Conservation (phyloP, 2,113 vertebrate genomes). For the Eonycteris spelaea region DNA sequence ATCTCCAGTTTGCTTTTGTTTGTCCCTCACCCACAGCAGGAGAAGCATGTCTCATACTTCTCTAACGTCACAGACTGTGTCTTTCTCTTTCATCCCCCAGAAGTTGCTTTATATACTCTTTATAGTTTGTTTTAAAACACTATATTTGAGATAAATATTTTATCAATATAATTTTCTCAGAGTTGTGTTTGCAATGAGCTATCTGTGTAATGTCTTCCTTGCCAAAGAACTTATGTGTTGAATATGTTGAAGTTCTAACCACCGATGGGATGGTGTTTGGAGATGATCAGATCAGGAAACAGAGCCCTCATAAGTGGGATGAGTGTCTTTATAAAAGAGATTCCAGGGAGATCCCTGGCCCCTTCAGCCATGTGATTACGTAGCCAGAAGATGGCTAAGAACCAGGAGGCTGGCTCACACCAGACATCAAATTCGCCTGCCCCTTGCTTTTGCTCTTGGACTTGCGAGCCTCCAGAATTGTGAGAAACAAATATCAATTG, state of each 20-base stretch:
- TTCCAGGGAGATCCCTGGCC: no score
- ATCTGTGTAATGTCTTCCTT: neutral
- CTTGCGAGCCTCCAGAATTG: neutral
- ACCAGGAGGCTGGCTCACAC: neutral
- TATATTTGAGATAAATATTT: neutral
- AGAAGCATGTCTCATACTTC: neutral
- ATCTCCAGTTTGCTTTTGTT: neutral
- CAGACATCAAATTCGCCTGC: neutral
- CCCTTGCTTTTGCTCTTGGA: neutral
- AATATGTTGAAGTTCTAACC: neutral
- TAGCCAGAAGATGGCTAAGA: neutral
- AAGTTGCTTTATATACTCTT: neutral
- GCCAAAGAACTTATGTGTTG: neutral
- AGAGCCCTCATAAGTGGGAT: neutral
- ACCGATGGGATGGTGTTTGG: neutral
- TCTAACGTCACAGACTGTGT: neutral
- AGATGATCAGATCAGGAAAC: neutral
- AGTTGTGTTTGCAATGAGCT: neutral
- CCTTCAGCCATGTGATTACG: neutral
- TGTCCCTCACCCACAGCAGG: neutral
- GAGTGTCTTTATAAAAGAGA: neutral
- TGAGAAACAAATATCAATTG: neutral
- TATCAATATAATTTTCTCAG: neutral
- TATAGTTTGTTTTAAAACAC: neutral
- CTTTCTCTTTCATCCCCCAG: neutral